Evolutionary conservation across 2,797 vertebrate species (phyloP).

Genomic region (Microctenopoma steveboyesi): DNA sequence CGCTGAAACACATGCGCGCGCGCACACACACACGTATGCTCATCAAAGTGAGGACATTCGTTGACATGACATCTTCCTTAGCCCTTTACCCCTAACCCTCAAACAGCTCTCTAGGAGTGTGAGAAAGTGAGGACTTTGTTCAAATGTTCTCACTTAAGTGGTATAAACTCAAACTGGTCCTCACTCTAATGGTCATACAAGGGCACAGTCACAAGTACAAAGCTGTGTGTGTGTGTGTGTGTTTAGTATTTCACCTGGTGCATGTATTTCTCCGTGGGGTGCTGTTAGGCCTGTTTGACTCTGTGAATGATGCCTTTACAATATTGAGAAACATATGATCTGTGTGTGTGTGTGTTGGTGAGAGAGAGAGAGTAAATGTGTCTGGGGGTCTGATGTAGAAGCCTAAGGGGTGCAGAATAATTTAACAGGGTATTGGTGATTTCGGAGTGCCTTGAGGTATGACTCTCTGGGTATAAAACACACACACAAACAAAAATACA

Average conservation of each 20-base stretch:
- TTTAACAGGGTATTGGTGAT: conserved; percentile 73
- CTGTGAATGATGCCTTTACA: conserved; percentile 64
- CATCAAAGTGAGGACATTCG: too few species aligned
- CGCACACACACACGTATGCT: too few species aligned
- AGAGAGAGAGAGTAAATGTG: conserved; percentile 17
- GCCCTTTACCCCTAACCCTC: too few species aligned
- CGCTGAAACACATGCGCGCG: conserved; percentile 11
- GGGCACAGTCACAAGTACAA: background rate
- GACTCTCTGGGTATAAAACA: conserved; percentile 39
- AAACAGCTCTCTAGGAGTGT: too few species aligned
- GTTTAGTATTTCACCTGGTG: conserved; percentile 58
- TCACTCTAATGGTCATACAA: background rate
- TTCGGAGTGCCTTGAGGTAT: conserved; percentile 65
- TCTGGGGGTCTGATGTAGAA: conserved; percentile 57
- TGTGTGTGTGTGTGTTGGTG: conserved; percentile 2
- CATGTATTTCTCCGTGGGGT: conserved; percentile 69
- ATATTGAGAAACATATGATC: conserved; percentile 59
- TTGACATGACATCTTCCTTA: too few species aligned
- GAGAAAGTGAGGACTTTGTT: too few species aligned
- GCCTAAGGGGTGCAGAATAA: conserved; percentile 75
- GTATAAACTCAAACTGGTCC: too few species aligned
- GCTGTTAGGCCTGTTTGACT: conserved; percentile 63
- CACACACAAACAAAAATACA: conserved; percentile 21
- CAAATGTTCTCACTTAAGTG: too few species aligned
- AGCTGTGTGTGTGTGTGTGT: background rate